Conservation (phyloP, 2,888 invertebrate species). For the Oconnorella tubifera region DNA sequence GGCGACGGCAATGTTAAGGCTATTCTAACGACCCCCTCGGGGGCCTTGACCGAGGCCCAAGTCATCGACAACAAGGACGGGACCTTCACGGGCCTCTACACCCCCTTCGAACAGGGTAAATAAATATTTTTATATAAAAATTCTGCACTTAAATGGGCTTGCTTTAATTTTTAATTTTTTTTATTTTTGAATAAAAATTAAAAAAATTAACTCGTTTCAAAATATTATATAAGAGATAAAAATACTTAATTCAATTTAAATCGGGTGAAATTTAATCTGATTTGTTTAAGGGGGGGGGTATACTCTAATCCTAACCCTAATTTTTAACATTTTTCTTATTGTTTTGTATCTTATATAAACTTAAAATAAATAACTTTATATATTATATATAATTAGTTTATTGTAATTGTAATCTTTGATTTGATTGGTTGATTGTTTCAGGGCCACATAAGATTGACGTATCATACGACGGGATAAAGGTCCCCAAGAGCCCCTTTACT, state of each 20-base stretch:
- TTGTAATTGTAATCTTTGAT: no score
- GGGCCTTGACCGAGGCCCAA: slow-evolving; percentile 69
- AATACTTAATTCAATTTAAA: no score
- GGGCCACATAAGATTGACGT: slow-evolving; percentile 75
- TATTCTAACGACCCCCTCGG: slow-evolving; percentile 74
- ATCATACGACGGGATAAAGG: slow-evolving; percentile 75
- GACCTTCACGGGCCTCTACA: slow-evolving; percentile 70
- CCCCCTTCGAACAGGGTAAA: slow-evolving; percentile 74
- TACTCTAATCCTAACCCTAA: no score
- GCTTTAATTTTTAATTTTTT: not conserved
- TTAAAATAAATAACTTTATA: no score
- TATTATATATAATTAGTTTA: no score
- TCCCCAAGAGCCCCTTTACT: slow-evolving; percentile 76
- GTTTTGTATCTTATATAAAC: no score
- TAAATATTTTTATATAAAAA: not conserved
- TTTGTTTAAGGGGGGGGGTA: no score
- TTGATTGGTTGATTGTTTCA: no score
- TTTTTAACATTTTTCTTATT: no score
- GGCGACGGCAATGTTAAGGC: slow-evolving; percentile 73
- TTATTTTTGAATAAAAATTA: not conserved
- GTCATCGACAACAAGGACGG: slow-evolving; percentile 72
- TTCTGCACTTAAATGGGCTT: not conserved
- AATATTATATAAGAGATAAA: no score
- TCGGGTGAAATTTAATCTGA: no score
- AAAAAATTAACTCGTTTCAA: no score